Base-by-base conservation (phyloP, 2,113 vertebrate species). In the Scopus umbretta region DNA sequence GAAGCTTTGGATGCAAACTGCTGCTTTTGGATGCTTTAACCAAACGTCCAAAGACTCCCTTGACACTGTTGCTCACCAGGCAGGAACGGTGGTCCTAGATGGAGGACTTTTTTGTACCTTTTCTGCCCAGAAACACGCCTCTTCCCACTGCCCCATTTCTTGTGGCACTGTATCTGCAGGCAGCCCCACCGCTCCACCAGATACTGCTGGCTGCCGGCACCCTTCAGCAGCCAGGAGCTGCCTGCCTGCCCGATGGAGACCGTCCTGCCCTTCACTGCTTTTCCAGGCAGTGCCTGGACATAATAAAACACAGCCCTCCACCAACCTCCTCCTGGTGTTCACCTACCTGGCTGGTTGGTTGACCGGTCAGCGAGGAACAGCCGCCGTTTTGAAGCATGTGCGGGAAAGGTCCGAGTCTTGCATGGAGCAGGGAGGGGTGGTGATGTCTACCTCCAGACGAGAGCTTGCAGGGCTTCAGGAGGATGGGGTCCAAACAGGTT, bases 271-370 rank as follows among this genome's bases (percentile, higher is more conserved):
- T 36, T 45, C 14, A 26, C 12, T 14, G 52, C 7, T 30, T 67
- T 75, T 72, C 30, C 61, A 65, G 34, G 38, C 32, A 53, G 13
- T 14, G 15, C 42, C 36, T 62, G 62, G 27, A 30, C 6, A 10
- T 19, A 42, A 36, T 42, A 61, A 53, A 66, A 29, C 18, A 20
- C 0, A 5, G 13, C 15, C 15, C 12, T 79, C 59, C 27, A 14
- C 23, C 52, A 13, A 1, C 16, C 23, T 75, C 20, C 68, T 73
- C 34, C 52, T 9, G 58, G 14, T 15, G 38, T 25, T 56, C 20
- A 6, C 2, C 38, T 8, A 30, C 43, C 42, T 0, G 7, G 13
- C 62, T 45, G 32, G 8, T 40, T 0, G 3, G 36, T 26, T 21
- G 34, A 40, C 38, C 0, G 3, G 23, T 21, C 36, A 18, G 43